phyloP scores from a whole-genome alignment of 2,888 invertebrate genomes.

The Steromphala cineraria region DNA sequence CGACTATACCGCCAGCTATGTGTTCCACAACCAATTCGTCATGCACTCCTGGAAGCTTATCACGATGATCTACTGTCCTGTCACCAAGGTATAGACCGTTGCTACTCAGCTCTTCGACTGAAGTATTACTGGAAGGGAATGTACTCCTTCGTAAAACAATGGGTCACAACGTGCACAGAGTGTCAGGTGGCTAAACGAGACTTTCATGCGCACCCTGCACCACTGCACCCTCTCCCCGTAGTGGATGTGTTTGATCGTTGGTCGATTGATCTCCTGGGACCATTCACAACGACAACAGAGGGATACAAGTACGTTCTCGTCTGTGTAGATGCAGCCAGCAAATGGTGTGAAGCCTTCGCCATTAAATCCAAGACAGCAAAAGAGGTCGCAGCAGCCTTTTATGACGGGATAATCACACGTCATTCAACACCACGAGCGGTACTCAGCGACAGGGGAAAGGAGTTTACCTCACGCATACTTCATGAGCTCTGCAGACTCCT shows the following conservation, averaged over 20 bases:
- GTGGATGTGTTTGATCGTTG: constrained; percentile 18
- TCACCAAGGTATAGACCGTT: background rate
- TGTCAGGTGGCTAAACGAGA: constrained; percentile 28
- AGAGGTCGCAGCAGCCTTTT: constrained; percentile 19
- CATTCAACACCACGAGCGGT: constrained; percentile 29
- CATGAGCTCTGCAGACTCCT: constrained; percentile 5
- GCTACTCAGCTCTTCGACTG: constrained; percentile 17
- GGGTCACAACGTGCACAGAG: constrained; percentile 14
- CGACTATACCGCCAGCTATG: background rate
- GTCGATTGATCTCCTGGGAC: constrained; percentile 32
- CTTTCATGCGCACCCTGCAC: constrained; percentile 11
- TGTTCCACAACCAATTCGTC: constrained; percentile 23
- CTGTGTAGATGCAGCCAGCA: background rate
- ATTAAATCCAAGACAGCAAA: constrained; percentile 1
- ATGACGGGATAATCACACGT: constrained; percentile 24
- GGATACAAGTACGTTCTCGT: constrained; percentile 2
- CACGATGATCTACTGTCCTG: constrained; percentile 21
- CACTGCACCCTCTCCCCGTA: constrained; percentile 23
- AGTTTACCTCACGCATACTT: constrained; percentile 33
- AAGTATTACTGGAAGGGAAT: constrained; percentile 32
- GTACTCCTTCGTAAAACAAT: constrained; percentile 24
- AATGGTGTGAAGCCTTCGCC: constrained; percentile 23
- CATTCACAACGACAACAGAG: background rate
- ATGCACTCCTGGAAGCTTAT: constrained; percentile 29
- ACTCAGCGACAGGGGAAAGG: constrained; percentile 35